A percentile compares a stretch with the other conserved stretches of the same genome.
These are phyloP conservation scores for Drosophila austrosaltans DNA, from an alignment of 2,888 invertebrate species.

Conservation along the genomic window DNA sequence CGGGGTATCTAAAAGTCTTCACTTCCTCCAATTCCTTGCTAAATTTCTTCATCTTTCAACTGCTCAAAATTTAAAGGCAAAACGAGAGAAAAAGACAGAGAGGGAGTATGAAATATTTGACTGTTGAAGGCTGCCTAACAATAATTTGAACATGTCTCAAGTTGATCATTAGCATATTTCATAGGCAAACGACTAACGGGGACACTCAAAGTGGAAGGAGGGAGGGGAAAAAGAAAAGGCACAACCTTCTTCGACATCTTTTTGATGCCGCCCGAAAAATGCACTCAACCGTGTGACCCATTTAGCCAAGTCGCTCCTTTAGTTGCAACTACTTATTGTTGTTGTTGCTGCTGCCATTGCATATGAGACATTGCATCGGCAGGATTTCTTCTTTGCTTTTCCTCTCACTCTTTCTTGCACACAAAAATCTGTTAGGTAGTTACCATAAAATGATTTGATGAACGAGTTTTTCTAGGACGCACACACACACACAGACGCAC, in stretches of 20 bases:
- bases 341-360: constrained; percentile 32
- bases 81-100: no score
- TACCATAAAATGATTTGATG: constrained; percentile 75
- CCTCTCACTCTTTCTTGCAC: not conserved
- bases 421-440: constrained; percentile 46
- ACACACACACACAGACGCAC: constrained; percentile 18
- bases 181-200: constrained; percentile 53
- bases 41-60: constrained; percentile 2
- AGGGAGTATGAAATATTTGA: constrained; percentile 54
- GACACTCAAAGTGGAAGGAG: not conserved
- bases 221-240: not conserved
- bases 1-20: no score
- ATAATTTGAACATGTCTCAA: constrained; percentile 79
- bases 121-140: constrained; percentile 59
- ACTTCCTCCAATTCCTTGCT: constrained; percentile 7
- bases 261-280: constrained; percentile 68
- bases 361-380: constrained; percentile 19
- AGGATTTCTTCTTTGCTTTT: constrained; percentile 20
- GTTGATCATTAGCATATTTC: constrained; percentile 79
- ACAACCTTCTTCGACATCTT: constrained; percentile 63
- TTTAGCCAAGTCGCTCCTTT: constrained; percentile 50
- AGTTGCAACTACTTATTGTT: constrained; percentile 40
- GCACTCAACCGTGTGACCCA: constrained; percentile 77
- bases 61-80: constrained; percentile 18
- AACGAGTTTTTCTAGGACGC: constrained; percentile 53